Evolutionary conservation across 2,888 invertebrate genomes (phyloP), one percentile per base, ranked within the genome.

Genomic region (Busseola fusca): DNA sequence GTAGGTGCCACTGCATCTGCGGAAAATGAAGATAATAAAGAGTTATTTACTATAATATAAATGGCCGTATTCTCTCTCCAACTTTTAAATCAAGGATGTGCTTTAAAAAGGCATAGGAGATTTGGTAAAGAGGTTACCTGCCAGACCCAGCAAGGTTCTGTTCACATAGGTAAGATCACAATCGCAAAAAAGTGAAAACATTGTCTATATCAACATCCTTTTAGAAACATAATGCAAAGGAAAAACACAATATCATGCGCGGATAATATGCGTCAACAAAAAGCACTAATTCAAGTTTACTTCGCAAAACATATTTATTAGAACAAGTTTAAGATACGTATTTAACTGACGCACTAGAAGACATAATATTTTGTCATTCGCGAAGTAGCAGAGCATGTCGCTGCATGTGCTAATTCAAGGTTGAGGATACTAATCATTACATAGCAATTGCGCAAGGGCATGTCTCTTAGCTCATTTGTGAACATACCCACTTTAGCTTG

Each of bases 401-500:
- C 56, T n/a, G 52, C 21, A 52, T n/a, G 25, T 34, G 34, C 37
- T 70, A 27, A 71, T 27, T 7, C 18, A 14, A 52, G 10, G 9
- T 52, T 25, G 21, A 30, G 40, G 50, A 18, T 40, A n/a, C n/a
- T 34, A 45, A 70, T 56, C 5, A 63, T 3, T 16, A 27, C 42
- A 56, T 27, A 45, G 69, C 69, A 71, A 72, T 27, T 72, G 45
- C 45, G 56, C 27, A 45, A 18, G 37, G 9, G 45, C 69, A 45
- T 18, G 6, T 1, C 14, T 27, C n/a, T 30, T 52, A 4, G 25
- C 16, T 52, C 10, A 67, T 37, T 16, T 52, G 50, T 52, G 21
- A 52, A 9, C n/a, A 50, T 27, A 30, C 21, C 12, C 12, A 30
- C 57, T 6, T 9, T 54, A 18, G 12, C 25, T 40, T 21, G 18